Percentiles rank a stretch among this genome's conserved stretches.
Conservation (phyloP, 2,888 invertebrate species). For the Zhuqinia jingwanae region DNA sequence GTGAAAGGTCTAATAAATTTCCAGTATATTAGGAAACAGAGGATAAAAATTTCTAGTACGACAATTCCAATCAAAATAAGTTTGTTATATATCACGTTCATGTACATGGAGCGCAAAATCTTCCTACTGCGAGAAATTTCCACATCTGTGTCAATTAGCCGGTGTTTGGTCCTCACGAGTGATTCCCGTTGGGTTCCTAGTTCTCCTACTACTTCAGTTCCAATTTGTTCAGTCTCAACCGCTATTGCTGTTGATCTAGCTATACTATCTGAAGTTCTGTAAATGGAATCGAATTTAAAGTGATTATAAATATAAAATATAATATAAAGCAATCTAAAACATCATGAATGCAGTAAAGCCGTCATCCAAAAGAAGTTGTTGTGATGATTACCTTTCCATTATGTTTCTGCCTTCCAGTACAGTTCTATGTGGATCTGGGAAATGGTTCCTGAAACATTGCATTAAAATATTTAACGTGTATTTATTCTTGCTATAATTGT, state of each 20-base stretch:
- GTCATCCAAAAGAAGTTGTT: too few relatives aligned
- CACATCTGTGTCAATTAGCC: slow-evolving; percentile 87
- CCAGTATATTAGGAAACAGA: slow-evolving; percentile 85
- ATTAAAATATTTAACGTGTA: too few relatives aligned
- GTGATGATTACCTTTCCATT: slow-evolving; percentile 83
- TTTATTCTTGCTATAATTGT: too few relatives aligned
- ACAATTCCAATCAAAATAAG: slow-evolving; percentile 88
- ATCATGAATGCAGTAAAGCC: too few relatives aligned
- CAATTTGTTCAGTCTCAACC: slow-evolving; percentile 90
- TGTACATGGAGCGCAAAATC: slow-evolving; percentile 86
- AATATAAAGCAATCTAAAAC: too few relatives aligned
- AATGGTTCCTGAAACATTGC: slow-evolving; percentile 58
- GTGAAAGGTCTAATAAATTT: slow-evolving; percentile 82
- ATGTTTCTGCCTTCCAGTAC: slow-evolving; percentile 83
- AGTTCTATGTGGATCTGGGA: slow-evolving; percentile 83
- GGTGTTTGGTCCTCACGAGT: slow-evolving; percentile 84
- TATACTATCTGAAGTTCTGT: slow-evolving; percentile 84
- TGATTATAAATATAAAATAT: too few relatives aligned
- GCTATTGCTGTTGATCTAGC: slow-evolving; percentile 88
- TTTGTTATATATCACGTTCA: slow-evolving; percentile 89
- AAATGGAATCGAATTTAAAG: too few relatives aligned
- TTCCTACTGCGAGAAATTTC: slow-evolving; percentile 86
- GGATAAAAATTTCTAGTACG: slow-evolving; percentile 86
- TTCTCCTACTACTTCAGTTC: slow-evolving; percentile 88
- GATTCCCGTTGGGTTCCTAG: slow-evolving; percentile 89